These are phyloP conservation scores for Meganola albula DNA, from an alignment of 2,888 invertebrate genomes.

Conservation along the genomic window DNA sequence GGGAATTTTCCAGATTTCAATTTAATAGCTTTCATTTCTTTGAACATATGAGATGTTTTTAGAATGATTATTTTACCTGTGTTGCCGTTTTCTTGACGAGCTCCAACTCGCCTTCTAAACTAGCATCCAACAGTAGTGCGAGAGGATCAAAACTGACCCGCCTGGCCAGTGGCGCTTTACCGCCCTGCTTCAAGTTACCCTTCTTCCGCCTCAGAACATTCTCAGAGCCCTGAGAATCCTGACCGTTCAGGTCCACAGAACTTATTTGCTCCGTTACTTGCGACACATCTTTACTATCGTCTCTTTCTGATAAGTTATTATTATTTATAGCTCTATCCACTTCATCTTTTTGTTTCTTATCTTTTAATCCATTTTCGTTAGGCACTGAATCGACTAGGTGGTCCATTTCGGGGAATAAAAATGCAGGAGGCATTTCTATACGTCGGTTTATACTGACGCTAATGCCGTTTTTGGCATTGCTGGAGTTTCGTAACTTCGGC, in stretches of 20 bases:
- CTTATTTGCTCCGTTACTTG: slow-evolving; percentile 72
- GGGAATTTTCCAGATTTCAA: no score
- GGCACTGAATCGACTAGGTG: slow-evolving; percentile 73
- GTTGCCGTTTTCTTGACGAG: slow-evolving; percentile 96
- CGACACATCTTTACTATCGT: slow-evolving; percentile 62
- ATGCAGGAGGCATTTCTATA: slow-evolving; percentile 90
- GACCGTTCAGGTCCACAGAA: slow-evolving; percentile 71
- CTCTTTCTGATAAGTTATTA: slow-evolving; percentile 41
- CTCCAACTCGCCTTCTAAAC: slow-evolving; percentile 98
- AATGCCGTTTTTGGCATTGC: slow-evolving; percentile 75
- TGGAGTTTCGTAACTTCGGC: slow-evolving; percentile 83
- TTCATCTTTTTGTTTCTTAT: slow-evolving; percentile 62
- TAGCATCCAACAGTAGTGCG: slow-evolving; percentile 96
- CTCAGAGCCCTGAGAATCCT: slow-evolving; percentile 75
- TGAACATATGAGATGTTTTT: no score
- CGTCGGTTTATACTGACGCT: slow-evolving; percentile 83
- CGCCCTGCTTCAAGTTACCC: slow-evolving; percentile 86
- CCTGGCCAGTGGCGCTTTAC: slow-evolving; percentile 85
- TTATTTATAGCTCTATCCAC: slow-evolving; percentile 62
- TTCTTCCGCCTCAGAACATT: slow-evolving; percentile 83
- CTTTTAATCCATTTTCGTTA: slow-evolving; percentile 58
- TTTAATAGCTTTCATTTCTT: no score
- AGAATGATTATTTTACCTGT: slow-evolving; percentile 75
- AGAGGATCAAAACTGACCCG: slow-evolving; percentile 98
- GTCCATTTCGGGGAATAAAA: slow-evolving; percentile 87